These are phyloP conservation scores for Sphenodon punctatus DNA, from an alignment of 2,797 vertebrate species.

Conservation along the genomic window DNA sequence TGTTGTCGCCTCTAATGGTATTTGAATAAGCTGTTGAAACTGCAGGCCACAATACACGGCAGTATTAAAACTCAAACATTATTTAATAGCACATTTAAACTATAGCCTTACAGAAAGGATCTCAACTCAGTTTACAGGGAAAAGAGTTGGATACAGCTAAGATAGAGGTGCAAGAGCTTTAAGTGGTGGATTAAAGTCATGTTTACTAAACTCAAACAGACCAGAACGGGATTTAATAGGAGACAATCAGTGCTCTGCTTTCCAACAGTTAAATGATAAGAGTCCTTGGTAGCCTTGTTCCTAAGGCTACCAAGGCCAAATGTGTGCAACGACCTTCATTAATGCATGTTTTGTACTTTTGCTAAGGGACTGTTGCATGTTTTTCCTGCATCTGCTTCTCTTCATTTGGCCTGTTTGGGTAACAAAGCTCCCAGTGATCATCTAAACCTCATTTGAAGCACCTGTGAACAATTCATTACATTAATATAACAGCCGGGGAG, in stretches of 20 bases:
- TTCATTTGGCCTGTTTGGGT: conserved; percentile 81
- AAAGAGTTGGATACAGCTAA: conserved; percentile 41
- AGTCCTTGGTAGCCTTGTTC: conserved; percentile 65
- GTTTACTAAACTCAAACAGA: neutral
- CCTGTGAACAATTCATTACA: conserved; percentile 90
- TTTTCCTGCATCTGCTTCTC: conserved; percentile 81
- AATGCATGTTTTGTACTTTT: conserved; percentile 72
- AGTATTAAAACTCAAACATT: neutral
- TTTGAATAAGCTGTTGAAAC: neutral
- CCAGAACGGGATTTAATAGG: conserved; percentile 9
- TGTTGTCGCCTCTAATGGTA: neutral
- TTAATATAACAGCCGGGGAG: conserved; percentile 85
- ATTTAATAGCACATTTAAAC: conserved; percentile 11
- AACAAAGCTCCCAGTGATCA: conserved; percentile 79
- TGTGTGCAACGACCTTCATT: conserved; percentile 75
- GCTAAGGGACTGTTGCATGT: conserved; percentile 65
- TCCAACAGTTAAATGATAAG: conserved; percentile 51
- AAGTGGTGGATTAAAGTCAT: conserved; percentile 48
- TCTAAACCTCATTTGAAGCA: conserved; percentile 86
- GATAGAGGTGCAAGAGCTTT: neutral
- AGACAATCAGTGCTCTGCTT: conserved; percentile 51
- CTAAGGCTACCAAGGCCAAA: conserved; percentile 80
- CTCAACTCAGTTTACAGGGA: conserved; percentile 29
- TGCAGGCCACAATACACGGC: neutral
- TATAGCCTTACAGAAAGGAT: conserved; percentile 18